Base-by-base conservation (phyloP, 2,888 invertebrate genomes). In the Drosophila lacicola region DNA sequence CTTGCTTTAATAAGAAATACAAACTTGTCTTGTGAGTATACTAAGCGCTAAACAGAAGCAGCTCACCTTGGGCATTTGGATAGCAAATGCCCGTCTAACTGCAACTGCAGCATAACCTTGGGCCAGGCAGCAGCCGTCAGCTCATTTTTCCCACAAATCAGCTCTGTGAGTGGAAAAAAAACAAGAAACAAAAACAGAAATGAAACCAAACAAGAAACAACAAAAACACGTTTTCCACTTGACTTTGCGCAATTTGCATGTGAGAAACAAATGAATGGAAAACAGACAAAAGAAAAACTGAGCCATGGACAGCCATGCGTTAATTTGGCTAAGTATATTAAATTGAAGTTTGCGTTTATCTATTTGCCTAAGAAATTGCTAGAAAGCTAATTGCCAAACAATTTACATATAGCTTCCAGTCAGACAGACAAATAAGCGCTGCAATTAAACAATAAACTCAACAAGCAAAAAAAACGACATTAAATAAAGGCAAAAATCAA, bases 211-310 rank as follows among this genome's bases (percentile, higher is more conserved):
- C 25, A 61, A 47, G 46, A 39, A 42, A 17, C 17, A 55, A 29
- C 8, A 29, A 29, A 80, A 79, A 80, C 80, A 75, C 66, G 81
- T 81, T 80, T 80, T 53, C 69, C 81, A 72, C 80, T 79, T 73
- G 41, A 17, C 45, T 70, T 64, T 66, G 61, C 66, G 50, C 66
- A 69, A 79, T 74, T 80, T 80, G 77, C 68, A 74, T 79, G 70
- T 49, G 73, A 55, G 50, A 17, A 25, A 49, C 42, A 58, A 14
- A 39, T 10, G 45, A n/a, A 45, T 10, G 45, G 14, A 41, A 10
- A 47, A 37, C 2, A 39, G 34, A 21, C 10, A 14, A 45, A 42
- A 46, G 65, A 63, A 71, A 78, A 75, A 79, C 56, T 54, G 42
- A 69, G 67, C 69, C 79, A 76, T 58, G 70, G 64, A 60, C 77